Base-by-base conservation (phyloP, 2,888 invertebrate genomes). In the Latrodectus elegans region DNA sequence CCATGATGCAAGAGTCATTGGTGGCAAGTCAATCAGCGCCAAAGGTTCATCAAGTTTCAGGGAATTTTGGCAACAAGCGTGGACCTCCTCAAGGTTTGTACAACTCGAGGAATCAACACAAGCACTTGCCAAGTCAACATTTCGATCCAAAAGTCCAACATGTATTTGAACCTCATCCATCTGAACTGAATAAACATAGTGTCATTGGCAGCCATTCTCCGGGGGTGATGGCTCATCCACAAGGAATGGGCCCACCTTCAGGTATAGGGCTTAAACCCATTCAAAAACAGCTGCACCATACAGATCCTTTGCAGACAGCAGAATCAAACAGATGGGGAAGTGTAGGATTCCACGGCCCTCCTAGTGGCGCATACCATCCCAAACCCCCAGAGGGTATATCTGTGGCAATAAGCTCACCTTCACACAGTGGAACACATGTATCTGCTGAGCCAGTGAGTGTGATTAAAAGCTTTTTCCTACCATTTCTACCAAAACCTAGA, bases 401-500 rank as follows among this genome's bases (percentile, higher is more conserved):
- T 3, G 12, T 89, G 22, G 68, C 70, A 14, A 83, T 89, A 68
- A 81, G 86, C 60, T 79, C 79, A 9, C 87, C 82, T 8, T 60
- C 76, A 0, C 82, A 88, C n/a, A 90, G 89, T 8, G 90, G 89
- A 49, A 78, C 87, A 14, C 90, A 90, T 55, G 79, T 90, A 26
- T 89, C 89, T 17, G 82, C 89, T 1, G 89, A 89, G 71, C 90
- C 90, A 26, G 84, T 90, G 75, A 90, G 89, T 72, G 89, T 90
- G 26, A 89, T 90, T 38, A 90, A 90, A 72, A 90, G 89, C 68
- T 80, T 90, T 64, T 88, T 90, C 53, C 84, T 90, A 38, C 90
- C 90, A 17, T 84, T 90, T 64, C 70, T 90, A 71, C 90, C 90
- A 60, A 90, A 90, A 73, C 90, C 90, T 8, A 88, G 88, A 79